phyloP scores from a whole-genome alignment of 2,888 invertebrate species.

The Drosophila diplacantha region DNA sequence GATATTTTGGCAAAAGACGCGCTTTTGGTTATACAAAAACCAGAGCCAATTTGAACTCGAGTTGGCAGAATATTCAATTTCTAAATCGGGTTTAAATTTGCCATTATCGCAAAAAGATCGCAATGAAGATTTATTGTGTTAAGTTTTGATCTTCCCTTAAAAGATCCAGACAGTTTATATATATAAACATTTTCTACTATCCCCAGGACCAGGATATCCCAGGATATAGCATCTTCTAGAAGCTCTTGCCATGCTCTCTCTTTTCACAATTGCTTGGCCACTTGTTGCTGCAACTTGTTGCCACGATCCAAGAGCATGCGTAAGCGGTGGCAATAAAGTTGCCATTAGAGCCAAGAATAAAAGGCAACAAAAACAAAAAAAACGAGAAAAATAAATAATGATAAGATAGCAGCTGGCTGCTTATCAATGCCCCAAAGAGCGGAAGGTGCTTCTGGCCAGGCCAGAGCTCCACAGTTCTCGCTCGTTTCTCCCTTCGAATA shows the following conservation, averaged over 20 bases:
- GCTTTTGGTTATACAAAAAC: too few species aligned
- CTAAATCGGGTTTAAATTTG: background rate
- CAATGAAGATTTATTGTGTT: background rate
- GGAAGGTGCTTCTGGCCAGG: slow-evolving; percentile 7
- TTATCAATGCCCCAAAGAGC: slow-evolving; percentile 47
- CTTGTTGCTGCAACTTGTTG: slow-evolving; percentile 27
- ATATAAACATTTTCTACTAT: background rate
- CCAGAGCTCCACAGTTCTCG: slow-evolving; percentile 41
- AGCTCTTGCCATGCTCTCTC: background rate
- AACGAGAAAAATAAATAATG: slow-evolving; percentile 21
- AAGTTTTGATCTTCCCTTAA: too few species aligned
- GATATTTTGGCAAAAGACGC: too few species aligned
- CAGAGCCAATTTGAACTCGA: too few species aligned
- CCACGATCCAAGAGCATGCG: slow-evolving; percentile 19
- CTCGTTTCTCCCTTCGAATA: slow-evolving; percentile 54
- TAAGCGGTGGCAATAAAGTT: slow-evolving; percentile 35
- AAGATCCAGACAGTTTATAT: background rate
- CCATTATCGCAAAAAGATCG: background rate
- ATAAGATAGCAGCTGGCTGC: slow-evolving; percentile 52
- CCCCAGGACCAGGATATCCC: background rate
- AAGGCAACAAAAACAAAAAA: slow-evolving; percentile 5
- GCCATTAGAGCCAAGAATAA: slow-evolving; percentile 3
- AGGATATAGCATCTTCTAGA: background rate
- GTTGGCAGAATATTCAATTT: too few species aligned
- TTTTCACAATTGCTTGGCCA: background rate